Conservation (phyloP, 1,140 invertebrate species). For the Drosophila pseudoananassae region DNA sequence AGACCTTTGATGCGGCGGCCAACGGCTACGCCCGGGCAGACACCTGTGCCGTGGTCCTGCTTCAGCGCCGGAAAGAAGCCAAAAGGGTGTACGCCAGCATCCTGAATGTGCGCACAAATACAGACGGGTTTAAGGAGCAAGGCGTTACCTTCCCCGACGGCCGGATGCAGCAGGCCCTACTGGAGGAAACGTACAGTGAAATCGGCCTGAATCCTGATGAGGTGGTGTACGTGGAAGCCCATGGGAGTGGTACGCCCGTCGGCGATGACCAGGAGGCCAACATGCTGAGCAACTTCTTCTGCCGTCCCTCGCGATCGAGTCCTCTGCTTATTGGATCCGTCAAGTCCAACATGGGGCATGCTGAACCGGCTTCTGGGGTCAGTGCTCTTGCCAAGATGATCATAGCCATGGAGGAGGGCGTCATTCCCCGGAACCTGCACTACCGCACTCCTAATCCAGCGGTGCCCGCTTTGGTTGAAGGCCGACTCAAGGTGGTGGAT, state of each 20-base stretch:
- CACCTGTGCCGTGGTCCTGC: constrained; percentile 91
- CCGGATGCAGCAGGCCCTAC: constrained; percentile 92
- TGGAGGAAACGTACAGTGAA: constrained; percentile 93
- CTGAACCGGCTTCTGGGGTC: constrained; percentile 96
- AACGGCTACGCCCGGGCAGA: constrained; percentile 97
- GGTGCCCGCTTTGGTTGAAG: constrained; percentile 94
- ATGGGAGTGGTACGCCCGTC: constrained; percentile 97
- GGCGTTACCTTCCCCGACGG: constrained; percentile 97
- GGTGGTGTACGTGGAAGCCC: constrained; percentile 96
- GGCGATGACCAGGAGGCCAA: constrained; percentile 99
- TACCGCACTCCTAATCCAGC: constrained; percentile 93
- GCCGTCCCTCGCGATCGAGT: constrained; percentile 88
- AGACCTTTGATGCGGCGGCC: constrained; percentile 95
- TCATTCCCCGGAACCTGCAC: constrained; percentile 96
- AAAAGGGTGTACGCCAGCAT: constrained; percentile 94
- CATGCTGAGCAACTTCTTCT: constrained; percentile 95
- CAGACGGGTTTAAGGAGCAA: constrained; percentile 94
- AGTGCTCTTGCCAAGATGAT: constrained; percentile 95
- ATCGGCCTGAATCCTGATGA: constrained; percentile 90
- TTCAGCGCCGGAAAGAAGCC: constrained; percentile 91
- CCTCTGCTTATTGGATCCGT: constrained; percentile 97
- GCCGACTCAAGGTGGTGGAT: constrained; percentile 93
- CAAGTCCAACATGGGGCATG: constrained; percentile 99
- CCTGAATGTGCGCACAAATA: constrained; percentile 93
- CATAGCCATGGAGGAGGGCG: constrained; percentile 94